Percentiles rank a stretch among this genome's conserved stretches.
Evolutionary conservation across 2,888 invertebrate genomes (phyloP).

Genomic region (Elegia similella): DNA sequence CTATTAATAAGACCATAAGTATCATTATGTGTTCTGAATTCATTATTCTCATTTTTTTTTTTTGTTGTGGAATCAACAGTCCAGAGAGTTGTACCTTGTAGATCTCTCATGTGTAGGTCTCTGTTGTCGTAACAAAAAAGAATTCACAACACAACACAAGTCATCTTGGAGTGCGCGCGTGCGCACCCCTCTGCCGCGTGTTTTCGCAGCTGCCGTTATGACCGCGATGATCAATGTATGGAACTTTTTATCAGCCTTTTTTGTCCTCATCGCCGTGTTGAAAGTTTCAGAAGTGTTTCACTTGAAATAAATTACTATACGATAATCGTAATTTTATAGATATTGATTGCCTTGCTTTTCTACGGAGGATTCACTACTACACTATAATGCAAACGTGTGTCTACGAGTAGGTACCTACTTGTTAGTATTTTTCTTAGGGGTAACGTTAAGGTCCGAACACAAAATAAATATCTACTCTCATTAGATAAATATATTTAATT

Average conservation of each 20-base stretch:
- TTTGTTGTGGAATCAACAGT: too few relatives aligned
- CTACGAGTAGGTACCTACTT: too few relatives aligned
- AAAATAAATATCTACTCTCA: too few relatives aligned
- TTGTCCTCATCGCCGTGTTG: conserved; percentile 27
- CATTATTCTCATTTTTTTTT: too few relatives aligned
- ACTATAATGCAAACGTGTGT: neutral
- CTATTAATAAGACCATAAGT: too few relatives aligned
- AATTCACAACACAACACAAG: neutral
- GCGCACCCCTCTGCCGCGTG: conserved; percentile 33
- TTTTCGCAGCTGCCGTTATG: conserved; percentile 45
- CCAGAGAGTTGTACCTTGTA: too few relatives aligned
- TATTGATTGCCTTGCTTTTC: neutral
- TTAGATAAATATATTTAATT: too few relatives aligned
- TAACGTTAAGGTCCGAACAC: too few relatives aligned
- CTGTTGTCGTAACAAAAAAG: neutral
- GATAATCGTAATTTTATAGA: neutral
- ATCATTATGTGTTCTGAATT: too few relatives aligned
- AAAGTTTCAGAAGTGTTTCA: conserved; percentile 17
- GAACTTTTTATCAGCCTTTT: conserved; percentile 30
- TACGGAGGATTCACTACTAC: neutral
- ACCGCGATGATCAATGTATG: conserved; percentile 34
- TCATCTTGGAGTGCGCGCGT: conserved; percentile 20
- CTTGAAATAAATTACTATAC: conserved; percentile 2
- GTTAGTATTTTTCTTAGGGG: too few relatives aligned
- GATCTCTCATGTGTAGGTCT: too few relatives aligned